Conservation (phyloP, 2,888 invertebrate genomes). For the Leptopilina syphax region DNA sequence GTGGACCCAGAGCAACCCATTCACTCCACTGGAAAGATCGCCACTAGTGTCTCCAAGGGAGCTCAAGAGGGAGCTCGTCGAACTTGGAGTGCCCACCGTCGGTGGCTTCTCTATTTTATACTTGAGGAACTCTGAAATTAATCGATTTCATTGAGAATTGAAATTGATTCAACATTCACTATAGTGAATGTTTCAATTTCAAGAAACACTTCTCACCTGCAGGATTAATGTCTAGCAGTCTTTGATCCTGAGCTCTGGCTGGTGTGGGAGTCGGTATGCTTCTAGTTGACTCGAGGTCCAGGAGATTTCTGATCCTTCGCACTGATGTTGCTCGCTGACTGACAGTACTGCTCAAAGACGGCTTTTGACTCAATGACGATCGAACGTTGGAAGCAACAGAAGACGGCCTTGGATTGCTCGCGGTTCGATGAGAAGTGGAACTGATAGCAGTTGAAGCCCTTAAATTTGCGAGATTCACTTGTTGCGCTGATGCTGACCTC, state of each 20-base stretch:
- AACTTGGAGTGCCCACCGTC: constrained; percentile 79
- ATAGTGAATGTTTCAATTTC: no score
- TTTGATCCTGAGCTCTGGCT: constrained; percentile 82
- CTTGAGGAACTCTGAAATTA: constrained; percentile 88
- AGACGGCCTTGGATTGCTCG: constrained; percentile 69
- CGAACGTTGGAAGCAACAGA: constrained; percentile 73
- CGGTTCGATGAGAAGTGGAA: constrained; percentile 71
- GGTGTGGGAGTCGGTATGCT: constrained; percentile 87
- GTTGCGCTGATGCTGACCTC: constrained; percentile 83
- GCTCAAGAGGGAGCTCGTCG: constrained; percentile 76
- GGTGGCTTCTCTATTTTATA: constrained; percentile 91
- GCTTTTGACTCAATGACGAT: constrained; percentile 70
- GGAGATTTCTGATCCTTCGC: constrained; percentile 87
- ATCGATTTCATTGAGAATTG: neutral
- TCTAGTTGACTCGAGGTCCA: constrained; percentile 83
- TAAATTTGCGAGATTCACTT: constrained; percentile 74
- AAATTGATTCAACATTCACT: no score
- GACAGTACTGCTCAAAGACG: constrained; percentile 61
- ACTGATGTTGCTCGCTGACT: constrained; percentile 81
- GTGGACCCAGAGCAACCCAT: constrained; percentile 94
- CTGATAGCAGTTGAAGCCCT: constrained; percentile 75
- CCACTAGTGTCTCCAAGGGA: constrained; percentile 71
- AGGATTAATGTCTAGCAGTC: constrained; percentile 92
- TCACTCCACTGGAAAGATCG: constrained; percentile 81
- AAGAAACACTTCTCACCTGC: constrained; percentile 80